Evolutionary conservation across 2,888 invertebrate species (phyloP), one percentile per base, ranked within the genome.

Genomic region (Campoplex capitator): DNA sequence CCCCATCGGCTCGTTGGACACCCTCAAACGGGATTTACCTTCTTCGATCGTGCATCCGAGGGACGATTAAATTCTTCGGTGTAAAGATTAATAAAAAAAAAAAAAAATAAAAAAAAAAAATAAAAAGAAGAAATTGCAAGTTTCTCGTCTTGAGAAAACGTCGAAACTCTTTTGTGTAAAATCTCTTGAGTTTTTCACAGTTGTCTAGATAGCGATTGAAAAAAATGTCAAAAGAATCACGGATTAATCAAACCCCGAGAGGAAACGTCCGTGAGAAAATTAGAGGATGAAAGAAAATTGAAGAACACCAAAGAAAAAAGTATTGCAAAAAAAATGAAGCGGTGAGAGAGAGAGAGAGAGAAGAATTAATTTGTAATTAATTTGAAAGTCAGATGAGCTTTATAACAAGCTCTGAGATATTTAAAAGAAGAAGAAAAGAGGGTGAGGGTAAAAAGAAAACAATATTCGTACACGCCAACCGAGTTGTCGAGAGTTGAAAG

Each of bases 21-120:
- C 54, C 67, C 74, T 86, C 83, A 83, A 86, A 83, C 83, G 71
- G 11, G 48, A 79, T 83, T 83, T 86, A 54, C 75, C 79, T 83
- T 73, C 80, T 76, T 78, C 79, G 78, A 73, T 56, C 18, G 23
- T 62, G 8, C 28, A 16, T 11, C 28, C 56, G 16, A 11, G 68
- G 32, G 77, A 81, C 77, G 35, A 65, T 51, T 54, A 62, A 48
- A 38, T 62, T 32, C 16, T 62, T 1, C 56, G 38, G 71, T 42
- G 68, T 35, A 65, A 32, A 62, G 18, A 23, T 54, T 23, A 65
- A 62, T 48, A 32, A 3, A 32, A 23, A 75, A 56, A 23, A 35
- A 9, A 7, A 16, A 56, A 48, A 9, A 7, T 7, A 56, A 48
- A 35, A n/a, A 35, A 9, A 7, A 16, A 56, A 48, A 9, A 7